These are phyloP conservation scores for Neotoxoptera formosana DNA, from an alignment of 1,140 invertebrate species.

Conservation along the genomic window DNA sequence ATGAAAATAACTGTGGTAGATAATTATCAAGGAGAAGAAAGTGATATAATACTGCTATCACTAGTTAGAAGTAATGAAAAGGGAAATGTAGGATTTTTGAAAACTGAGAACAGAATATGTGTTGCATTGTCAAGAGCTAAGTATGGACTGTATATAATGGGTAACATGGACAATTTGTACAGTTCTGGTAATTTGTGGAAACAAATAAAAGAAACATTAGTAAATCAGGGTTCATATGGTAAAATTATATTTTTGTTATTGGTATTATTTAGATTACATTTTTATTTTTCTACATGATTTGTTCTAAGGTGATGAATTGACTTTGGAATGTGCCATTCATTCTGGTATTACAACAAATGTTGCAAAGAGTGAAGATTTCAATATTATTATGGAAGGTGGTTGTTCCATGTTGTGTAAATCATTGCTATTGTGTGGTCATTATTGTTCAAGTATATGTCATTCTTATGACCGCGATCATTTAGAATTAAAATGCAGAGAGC, in stretches of 20 bases:
- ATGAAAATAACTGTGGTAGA: constrained; percentile 76
- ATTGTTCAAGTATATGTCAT: constrained; percentile 68
- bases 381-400: constrained; percentile 61
- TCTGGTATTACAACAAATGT: constrained; percentile 60
- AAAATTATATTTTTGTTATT: neutral
- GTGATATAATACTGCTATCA: constrained; percentile 82
- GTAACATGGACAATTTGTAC: constrained; percentile 63
- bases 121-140: constrained; percentile 84
- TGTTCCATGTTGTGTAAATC: constrained; percentile 62
- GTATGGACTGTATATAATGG: constrained; percentile 73
- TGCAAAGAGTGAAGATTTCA: constrained; percentile 59
- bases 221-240: constrained; percentile 62
- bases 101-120: constrained; percentile 74
- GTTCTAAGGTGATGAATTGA: constrained; percentile 32
- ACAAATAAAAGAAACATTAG: constrained; percentile 55
- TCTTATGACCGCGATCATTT: constrained; percentile 65
- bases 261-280: neutral
- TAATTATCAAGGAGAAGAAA: constrained; percentile 88
- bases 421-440: constrained; percentile 67
- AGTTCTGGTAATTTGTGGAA: constrained; percentile 57
- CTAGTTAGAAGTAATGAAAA: constrained; percentile 78
- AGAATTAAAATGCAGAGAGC: constrained; percentile 64
- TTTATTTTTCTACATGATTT: neutral
- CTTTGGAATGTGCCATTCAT: constrained; percentile 6
- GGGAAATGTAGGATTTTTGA: constrained; percentile 78